A percentile compares a stretch with the other conserved stretches of the same genome.
phyloP scores from a whole-genome alignment of 2,888 invertebrate genomes.

The Heterodera filipjevi region DNA sequence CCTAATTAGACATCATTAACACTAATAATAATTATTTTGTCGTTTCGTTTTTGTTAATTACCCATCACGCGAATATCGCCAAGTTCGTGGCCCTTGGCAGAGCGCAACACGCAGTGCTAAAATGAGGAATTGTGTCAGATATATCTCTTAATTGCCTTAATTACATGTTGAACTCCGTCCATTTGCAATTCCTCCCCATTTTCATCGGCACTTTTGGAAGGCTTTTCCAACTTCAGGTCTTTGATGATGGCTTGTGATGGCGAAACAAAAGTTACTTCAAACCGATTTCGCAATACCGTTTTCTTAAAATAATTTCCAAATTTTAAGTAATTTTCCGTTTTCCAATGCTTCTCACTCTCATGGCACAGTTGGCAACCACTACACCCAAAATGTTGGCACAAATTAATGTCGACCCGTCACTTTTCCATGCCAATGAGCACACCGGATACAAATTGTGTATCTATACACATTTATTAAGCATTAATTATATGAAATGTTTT shows the following conservation, averaged over 20 bases:
- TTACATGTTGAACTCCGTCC: not conserved
- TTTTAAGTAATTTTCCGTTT: too few species aligned
- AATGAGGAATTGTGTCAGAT: not conserved
- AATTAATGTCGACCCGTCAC: conserved; percentile 78
- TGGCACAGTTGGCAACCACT: conserved; percentile 78
- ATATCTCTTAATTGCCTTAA: not conserved
- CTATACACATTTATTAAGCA: conserved; percentile 69
- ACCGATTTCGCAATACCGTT: conserved; percentile 86
- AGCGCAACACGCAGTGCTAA: conserved; percentile 74
- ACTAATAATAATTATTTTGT: not conserved
- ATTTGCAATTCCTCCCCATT: conserved; percentile 4
- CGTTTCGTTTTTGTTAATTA: not conserved
- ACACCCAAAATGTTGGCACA: conserved; percentile 71
- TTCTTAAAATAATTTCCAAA: too few species aligned
- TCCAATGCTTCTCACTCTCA: not conserved
- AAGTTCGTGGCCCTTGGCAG: conserved; percentile 86
- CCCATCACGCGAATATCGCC: conserved; percentile 49
- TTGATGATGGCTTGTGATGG: conserved; percentile 70
- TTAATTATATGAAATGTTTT: too few species aligned
- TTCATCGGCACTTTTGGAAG: conserved; percentile 29
- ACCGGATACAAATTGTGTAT: conserved; percentile 86
- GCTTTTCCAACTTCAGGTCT: conserved; percentile 66
- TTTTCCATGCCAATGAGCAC: conserved; percentile 86
- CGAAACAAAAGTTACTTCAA: conserved; percentile 94
- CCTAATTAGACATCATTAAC: conserved; percentile 12